A percentile compares a stretch with the other conserved stretches of the same genome.
Evolutionary conservation across 2,797 vertebrate genomes (phyloP).

Genomic region (Percopsis omiscomaycus): DNA sequence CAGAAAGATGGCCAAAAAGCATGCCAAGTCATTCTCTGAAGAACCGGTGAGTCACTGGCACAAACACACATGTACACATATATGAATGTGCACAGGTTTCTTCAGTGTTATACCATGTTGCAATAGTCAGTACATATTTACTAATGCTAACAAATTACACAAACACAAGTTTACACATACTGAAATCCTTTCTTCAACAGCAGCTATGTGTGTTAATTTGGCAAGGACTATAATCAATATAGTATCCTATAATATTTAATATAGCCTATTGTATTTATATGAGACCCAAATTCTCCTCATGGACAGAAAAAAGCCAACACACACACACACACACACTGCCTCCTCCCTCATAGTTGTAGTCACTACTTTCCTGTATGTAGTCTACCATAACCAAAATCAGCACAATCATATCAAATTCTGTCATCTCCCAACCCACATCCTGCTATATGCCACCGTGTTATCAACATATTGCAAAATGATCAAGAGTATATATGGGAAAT

Average conservation of each 20-base stretch:
- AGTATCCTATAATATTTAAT: too few relatives aligned
- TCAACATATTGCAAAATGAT: background rate
- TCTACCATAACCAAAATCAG: background rate
- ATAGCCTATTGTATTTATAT: too few relatives aligned
- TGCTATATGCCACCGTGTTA: slow-evolving; percentile 9
- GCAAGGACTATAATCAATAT: too few relatives aligned
- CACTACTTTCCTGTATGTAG: too few relatives aligned
- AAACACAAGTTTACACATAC: too few relatives aligned
- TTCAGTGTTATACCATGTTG: background rate
- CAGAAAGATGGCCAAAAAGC: slow-evolving; percentile 90
- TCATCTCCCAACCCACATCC: slow-evolving; percentile 58
- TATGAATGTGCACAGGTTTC: background rate
- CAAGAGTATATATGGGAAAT: too few relatives aligned
- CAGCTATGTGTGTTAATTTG: too few relatives aligned
- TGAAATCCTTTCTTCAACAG: too few relatives aligned
- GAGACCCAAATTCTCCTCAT: too few relatives aligned
- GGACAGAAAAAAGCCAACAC: background rate
- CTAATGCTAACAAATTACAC: too few relatives aligned
- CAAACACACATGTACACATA: slow-evolving; percentile 7
- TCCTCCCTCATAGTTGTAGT: background rate
- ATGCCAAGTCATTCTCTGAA: slow-evolving; percentile 86
- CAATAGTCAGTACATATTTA: background rate
- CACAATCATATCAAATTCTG: slow-evolving; percentile 23
- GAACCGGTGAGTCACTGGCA: slow-evolving; percentile 79
- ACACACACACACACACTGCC: slow-evolving; percentile 9